Percentiles rank a stretch among this genome's conserved stretches.
Evolutionary conservation across 2,113 vertebrate species (phyloP).

Genomic region (Myiozetetes cayanensis): DNA sequence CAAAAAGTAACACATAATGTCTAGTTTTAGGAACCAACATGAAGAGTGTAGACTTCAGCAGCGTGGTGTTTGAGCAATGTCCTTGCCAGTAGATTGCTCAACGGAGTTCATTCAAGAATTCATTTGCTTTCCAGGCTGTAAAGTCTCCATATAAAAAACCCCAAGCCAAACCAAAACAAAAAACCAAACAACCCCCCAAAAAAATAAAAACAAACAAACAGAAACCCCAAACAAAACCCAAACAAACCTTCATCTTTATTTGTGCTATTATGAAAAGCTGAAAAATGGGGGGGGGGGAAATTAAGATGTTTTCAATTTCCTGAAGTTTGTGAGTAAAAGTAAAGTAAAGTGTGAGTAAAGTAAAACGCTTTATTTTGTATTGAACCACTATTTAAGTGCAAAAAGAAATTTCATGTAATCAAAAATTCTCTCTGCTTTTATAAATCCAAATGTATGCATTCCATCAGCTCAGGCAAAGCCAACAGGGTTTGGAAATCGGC

Average conservation of each 20-base stretch:
- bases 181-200: neutral
- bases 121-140: neutral
- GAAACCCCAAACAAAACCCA: neutral
- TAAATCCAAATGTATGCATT: conserved; percentile 1
- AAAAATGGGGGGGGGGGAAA: neutral
- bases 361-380: neutral
- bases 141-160: neutral
- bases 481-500: neutral
- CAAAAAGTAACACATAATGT: neutral
- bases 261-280: neutral
- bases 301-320: neutral
- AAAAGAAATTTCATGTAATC: conserved; percentile 1
- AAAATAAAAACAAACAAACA: neutral
- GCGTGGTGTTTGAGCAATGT: neutral
- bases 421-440: neutral
- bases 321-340: neutral
- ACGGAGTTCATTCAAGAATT: neutral
- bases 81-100: neutral
- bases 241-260: neutral
- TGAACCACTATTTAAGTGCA: neutral
- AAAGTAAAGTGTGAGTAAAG: no score
- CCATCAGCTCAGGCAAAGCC: neutral
- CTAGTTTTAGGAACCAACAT: neutral
- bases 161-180: neutral
- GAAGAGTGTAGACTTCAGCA: neutral